Evolutionary conservation across 1,140 invertebrate species (phyloP), one percentile per base, ranked within the genome.

Genomic region (Scaptodrosophila lebanonensis): DNA sequence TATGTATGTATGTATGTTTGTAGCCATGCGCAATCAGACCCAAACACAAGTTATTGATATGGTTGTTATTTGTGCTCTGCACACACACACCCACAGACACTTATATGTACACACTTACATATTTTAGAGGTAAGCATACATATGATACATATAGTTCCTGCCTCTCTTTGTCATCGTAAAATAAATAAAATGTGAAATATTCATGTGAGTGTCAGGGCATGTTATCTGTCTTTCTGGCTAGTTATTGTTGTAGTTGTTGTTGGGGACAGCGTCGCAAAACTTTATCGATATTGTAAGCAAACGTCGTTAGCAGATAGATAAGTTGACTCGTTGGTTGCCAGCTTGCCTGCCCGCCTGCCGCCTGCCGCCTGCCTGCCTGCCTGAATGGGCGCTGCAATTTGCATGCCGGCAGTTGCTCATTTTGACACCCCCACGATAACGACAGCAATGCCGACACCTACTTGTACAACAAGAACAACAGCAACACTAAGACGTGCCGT

Each of bases 201-300:
- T 61, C 65, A 75, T 73, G 56, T 50, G 56, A 68, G 56, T 73
- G 69, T 36, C 59, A 36, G 59, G 63, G 66, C 70, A 57, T 58
- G 68, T 72, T 72, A 72, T 72, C 69, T 51, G 50, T 47, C 5
- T 68, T 33, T 39, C 48, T 18, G 59, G 18, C 12, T 20, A 25
- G 59, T 36, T 68, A 69, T 17, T 51, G 22, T 25, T 4, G 22
- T 25, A 25, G 22, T 25, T 25, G 8, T 25, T 8, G 22, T 25
- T 25, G 22, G 22, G 22, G 22, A 25, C 3, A 25, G 22, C 22
- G 22, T 25, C 3, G 22, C 22, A 25, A 25, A 25, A n/a, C 22
- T 54, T 57, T 66, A 76, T 66, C 66, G 71, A 66, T 62, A 76
- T 45, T 63, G 71, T 76, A 77, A 63, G 59, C 72, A 76, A 61